Percentiles rank a stretch among this genome's conserved stretches.
Conservation (phyloP, 92 coral and sea anemone species). For the Anthopleura xanthogrammica region DNA sequence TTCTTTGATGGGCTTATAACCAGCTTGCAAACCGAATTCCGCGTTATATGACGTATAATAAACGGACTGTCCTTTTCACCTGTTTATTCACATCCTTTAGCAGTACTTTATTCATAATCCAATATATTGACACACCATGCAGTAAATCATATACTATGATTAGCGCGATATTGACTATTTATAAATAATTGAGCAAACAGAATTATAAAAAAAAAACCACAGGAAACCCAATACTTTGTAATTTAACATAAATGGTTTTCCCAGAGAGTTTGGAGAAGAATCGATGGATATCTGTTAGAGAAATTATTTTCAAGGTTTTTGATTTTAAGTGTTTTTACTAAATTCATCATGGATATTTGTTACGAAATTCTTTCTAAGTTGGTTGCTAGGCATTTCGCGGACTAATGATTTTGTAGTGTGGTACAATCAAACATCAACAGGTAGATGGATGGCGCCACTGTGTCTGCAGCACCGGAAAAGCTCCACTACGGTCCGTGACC, state of each 20-base stretch:
- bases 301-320: neutral
- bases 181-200: neutral
- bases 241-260: no score
- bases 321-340: neutral
- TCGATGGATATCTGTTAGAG: no score
- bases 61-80: no score
- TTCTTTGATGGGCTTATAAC: no score
- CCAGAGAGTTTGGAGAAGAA: no score
- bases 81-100: no score
- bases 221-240: neutral
- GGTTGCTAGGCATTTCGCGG: neutral
- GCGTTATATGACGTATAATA: no score
- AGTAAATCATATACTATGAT: neutral
- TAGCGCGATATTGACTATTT: neutral
- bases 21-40: no score
- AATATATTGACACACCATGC: neutral
- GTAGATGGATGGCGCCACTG: slow-evolving; percentile 46
- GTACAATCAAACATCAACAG: neutral
- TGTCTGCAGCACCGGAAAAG: slow-evolving; percentile 61
- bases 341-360: neutral
- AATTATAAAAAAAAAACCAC: neutral
- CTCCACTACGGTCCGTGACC: slow-evolving; percentile 19
- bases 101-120: neutral
- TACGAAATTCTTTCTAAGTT: neutral
- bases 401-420: neutral